A percentile compares a stretch with the other conserved stretches of the same genome.
These are phyloP conservation scores for Todus mexicanus DNA, from an alignment of 2,797 vertebrate genomes.

Conservation along the genomic window DNA sequence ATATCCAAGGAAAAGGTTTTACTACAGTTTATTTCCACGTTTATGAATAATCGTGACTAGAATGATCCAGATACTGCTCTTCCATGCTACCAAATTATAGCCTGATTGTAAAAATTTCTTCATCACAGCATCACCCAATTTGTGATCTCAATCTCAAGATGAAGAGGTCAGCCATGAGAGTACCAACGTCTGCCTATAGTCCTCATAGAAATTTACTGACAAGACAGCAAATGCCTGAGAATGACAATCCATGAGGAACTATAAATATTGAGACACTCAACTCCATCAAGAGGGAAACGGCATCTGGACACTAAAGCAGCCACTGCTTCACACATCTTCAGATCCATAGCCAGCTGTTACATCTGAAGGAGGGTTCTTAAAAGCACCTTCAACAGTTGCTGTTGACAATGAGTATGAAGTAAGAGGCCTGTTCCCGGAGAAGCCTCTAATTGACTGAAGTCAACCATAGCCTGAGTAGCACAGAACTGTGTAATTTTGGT, in stretches of 20 bases:
- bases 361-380: not conserved
- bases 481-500: not conserved
- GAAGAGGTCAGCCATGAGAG: not conserved
- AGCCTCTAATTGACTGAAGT: not conserved
- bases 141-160: not conserved
- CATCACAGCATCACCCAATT: not conserved
- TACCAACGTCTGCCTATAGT: fast-evolving
- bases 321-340: not conserved
- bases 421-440: not conserved
- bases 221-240: not conserved
- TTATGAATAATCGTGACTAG: not conserved
- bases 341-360: not conserved
- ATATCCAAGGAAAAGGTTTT: not conserved
- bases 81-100: not conserved
- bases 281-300: not conserved
- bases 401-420: not conserved
- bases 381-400: not conserved
- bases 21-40: not conserved
- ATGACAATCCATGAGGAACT: not conserved
- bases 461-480: not conserved
- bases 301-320: not conserved
- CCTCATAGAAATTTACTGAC: fast-evolving
- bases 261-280: not conserved
- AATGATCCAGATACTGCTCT: not conserved
- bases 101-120: not conserved